Conservation (phyloP, 1,140 invertebrate genomes). For the Telenomus remus region DNA sequence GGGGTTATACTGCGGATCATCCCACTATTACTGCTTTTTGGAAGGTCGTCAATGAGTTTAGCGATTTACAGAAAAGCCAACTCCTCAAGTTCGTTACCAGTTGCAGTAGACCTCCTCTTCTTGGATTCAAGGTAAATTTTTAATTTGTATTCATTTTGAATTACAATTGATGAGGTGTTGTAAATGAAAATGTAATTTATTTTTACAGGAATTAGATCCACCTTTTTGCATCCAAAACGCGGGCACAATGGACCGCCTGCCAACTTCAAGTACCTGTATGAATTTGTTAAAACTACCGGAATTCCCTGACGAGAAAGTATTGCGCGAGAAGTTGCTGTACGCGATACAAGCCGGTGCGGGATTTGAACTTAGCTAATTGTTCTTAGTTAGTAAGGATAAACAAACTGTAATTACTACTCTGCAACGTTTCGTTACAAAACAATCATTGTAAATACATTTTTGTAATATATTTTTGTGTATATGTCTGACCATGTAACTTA, state of each 20-base stretch:
- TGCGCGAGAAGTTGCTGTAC: slow-evolving; percentile 91
- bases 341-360: slow-evolving; percentile 96
- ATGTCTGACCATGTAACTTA: slow-evolving; percentile 53
- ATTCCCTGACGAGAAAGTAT: slow-evolving; percentile 84
- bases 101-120: slow-evolving; percentile 95
- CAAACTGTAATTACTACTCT: slow-evolving; percentile 6
- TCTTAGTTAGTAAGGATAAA: slow-evolving; percentile 1
- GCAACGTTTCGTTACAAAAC: slow-evolving; percentile 17
- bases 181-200: neutral
- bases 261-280: slow-evolving; percentile 97
- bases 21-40: slow-evolving; percentile 86
- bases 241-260: slow-evolving; percentile 89
- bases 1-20: slow-evolving; percentile 89
- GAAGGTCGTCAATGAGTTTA: slow-evolving; percentile 90
- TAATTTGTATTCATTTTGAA: neutral
- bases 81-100: slow-evolving; percentile 98
- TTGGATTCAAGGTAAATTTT: slow-evolving; percentile 91
- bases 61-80: slow-evolving; percentile 88
- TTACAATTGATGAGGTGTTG: neutral
- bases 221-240: slow-evolving; percentile 95
- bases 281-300: slow-evolving; percentile 97
- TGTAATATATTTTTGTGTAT: slow-evolving; percentile 59
- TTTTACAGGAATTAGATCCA: slow-evolving; percentile 89
- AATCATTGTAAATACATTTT: slow-evolving; percentile 51
- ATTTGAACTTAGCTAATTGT: slow-evolving; percentile 92